Percentiles rank a stretch among this genome's conserved stretches.
Conservation (phyloP, 1,140 invertebrate genomes). For the Magallana angulata region DNA sequence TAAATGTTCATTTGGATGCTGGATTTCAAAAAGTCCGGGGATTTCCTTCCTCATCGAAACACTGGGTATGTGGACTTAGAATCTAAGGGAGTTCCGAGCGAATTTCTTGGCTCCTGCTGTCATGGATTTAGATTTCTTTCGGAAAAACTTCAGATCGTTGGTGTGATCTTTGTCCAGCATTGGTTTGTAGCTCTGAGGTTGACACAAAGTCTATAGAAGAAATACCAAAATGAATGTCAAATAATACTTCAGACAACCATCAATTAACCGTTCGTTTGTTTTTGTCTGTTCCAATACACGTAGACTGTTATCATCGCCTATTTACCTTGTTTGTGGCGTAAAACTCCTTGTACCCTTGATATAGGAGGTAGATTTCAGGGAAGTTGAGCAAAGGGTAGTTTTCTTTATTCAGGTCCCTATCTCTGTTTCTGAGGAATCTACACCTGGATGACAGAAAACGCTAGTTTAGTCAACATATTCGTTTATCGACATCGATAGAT, state of each 20-base stretch:
- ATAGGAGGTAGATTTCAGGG: slow-evolving; percentile 95
- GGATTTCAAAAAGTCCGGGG: too few species aligned
- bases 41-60: too few species aligned
- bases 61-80: not conserved
- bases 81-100: not conserved
- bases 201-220: slow-evolving; percentile 81
- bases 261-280: too few species aligned
- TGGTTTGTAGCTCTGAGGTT: slow-evolving; percentile 86
- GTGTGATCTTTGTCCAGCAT: slow-evolving; percentile 89
- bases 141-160: slow-evolving; percentile 86
- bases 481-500: too few species aligned
- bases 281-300: too few species aligned
- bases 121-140: slow-evolving; percentile 87
- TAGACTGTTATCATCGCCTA: too few species aligned
- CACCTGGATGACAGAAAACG: slow-evolving; percentile 29
- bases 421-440: slow-evolving; percentile 86
- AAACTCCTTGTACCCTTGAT: slow-evolving; percentile 95
- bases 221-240: too few species aligned
- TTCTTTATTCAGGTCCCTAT: slow-evolving; percentile 89
- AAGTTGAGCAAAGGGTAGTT: slow-evolving; percentile 92
- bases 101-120: slow-evolving; percentile 56
- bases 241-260: too few species aligned
- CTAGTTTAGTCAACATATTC: not conserved
- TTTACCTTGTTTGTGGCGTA: slow-evolving; percentile 78
- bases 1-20: too few species aligned